Evolutionary conservation across 2,113 vertebrate genomes (phyloP), one percentile per base, ranked within the genome.

Genomic region (Corythoichthys intestinalis): DNA sequence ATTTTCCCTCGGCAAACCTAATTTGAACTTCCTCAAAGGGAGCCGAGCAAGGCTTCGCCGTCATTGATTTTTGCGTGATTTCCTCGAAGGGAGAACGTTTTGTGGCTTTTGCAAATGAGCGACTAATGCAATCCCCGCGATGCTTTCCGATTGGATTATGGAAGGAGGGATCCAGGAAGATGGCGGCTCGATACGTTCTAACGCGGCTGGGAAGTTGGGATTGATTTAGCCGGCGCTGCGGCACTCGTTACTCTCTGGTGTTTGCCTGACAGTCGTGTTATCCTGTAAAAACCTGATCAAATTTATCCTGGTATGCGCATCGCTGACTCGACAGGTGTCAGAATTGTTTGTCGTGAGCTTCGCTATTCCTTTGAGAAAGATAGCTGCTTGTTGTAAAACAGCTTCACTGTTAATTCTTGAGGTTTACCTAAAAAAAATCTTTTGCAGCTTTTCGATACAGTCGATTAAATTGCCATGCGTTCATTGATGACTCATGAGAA

Each of bases 91-190:
- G 69, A 86, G 80, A 70, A 39, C 69, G 7, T 56, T 83, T 78
- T 79, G 67, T 72, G 58, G 67, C 50, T 64, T 15, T 73, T 61
- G 72, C 75, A 84, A 84, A 84, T 72, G 77, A 85, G 64, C 68
- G 71, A 72, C 81, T 87, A 81, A 89, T 88, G 69, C 64, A 66
- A 79, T 87, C 69, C 82, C 77, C 65, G 28, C 81, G 78, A 85
- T 80, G 60, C 70, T 65, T 75, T 79, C 73, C 86, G 78, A 90
- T 88, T 82, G 69, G 66, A 83, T 87, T 86, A 86, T 75, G 54
- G 53, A 50, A 50, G 61, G 37, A 3, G 20, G 3, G 70, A 76
- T 78, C 68, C 70, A 70, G 78, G 78, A 82, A 78, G 46, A 73
- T 35, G 72, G 48, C 54, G 62, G 71, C 71, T 81, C 71, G 72